These are phyloP conservation scores for Gymnobelideus leadbeateri DNA, from an alignment of 2,113 vertebrate species.

Conservation along the genomic window DNA sequence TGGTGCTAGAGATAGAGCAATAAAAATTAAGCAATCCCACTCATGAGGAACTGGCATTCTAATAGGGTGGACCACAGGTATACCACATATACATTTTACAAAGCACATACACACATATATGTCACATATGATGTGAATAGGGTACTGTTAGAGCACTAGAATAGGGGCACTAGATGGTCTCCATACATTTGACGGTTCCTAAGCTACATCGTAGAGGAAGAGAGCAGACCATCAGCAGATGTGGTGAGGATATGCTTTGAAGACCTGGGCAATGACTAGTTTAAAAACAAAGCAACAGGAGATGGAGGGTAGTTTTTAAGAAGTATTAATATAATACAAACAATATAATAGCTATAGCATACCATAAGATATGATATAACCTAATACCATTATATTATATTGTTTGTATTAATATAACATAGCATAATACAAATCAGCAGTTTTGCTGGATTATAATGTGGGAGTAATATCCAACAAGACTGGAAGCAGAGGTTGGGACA, in stretches of 20 bases:
- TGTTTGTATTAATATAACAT: background rate
- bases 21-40: background rate
- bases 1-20: background rate
- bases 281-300: background rate
- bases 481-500: background rate
- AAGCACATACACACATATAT: background rate
- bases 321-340: background rate
- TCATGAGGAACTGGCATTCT: background rate
- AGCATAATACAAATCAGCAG: background rate
- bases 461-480: background rate
- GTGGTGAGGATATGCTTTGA: background rate
- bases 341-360: no score
- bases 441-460: background rate
- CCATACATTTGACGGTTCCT: background rate
- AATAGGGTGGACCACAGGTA: background rate
- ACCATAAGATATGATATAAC: no score
- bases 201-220: background rate
- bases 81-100: background rate
- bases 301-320: background rate
- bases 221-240: background rate
- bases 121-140: background rate
- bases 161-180: background rate
- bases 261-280: background rate
- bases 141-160: background rate
- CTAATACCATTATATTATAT: no score